Conservation (phyloP, 2,797 vertebrate species). For the Triplophysa bombifrons region DNA sequence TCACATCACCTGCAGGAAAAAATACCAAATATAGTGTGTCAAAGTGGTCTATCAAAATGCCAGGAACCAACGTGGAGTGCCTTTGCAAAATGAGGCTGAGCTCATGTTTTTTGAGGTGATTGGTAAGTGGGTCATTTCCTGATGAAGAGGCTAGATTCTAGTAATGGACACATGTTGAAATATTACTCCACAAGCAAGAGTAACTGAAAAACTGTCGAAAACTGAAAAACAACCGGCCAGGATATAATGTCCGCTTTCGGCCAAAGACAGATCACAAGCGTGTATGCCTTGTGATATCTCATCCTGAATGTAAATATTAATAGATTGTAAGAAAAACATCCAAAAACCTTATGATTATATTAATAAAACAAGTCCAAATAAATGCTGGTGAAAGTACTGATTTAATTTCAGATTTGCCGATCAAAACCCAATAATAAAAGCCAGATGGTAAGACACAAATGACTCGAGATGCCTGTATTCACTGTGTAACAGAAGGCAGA, state of each 20-base stretch:
- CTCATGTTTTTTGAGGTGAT: slow-evolving; percentile 39
- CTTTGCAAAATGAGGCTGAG: slow-evolving; percentile 44
- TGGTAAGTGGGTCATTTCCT: slow-evolving; percentile 35
- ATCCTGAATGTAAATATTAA: slow-evolving; percentile 41
- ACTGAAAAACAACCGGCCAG: slow-evolving; percentile 30
- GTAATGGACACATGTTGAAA: slow-evolving; percentile 28
- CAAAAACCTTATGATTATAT: slow-evolving; percentile 28
- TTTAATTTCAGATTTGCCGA: slow-evolving; percentile 20
- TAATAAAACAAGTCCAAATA: slow-evolving; percentile 40
- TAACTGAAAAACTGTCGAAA: slow-evolving; percentile 14
- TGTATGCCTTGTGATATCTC: slow-evolving; percentile 26
- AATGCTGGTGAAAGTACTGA: slow-evolving; percentile 25
- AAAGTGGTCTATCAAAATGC: slow-evolving; percentile 33
- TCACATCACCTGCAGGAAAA: slow-evolving; percentile 53
- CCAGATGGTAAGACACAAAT: slow-evolving; percentile 37
- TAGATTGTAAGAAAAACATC: slow-evolving; percentile 37
- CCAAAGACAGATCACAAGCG: slow-evolving; percentile 14
- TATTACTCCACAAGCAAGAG: slow-evolving; percentile 31
- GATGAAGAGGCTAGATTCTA: slow-evolving; percentile 36
- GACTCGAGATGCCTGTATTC: slow-evolving; percentile 22
- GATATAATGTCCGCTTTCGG: not conserved
- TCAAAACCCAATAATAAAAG: slow-evolving; percentile 17
- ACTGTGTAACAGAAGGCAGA: slow-evolving; percentile 11
- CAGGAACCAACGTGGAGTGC: slow-evolving; percentile 37
- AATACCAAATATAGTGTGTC: slow-evolving; percentile 55